Conservation (phyloP, 1,140 invertebrate genomes). For the Polyergus mexicanus region DNA sequence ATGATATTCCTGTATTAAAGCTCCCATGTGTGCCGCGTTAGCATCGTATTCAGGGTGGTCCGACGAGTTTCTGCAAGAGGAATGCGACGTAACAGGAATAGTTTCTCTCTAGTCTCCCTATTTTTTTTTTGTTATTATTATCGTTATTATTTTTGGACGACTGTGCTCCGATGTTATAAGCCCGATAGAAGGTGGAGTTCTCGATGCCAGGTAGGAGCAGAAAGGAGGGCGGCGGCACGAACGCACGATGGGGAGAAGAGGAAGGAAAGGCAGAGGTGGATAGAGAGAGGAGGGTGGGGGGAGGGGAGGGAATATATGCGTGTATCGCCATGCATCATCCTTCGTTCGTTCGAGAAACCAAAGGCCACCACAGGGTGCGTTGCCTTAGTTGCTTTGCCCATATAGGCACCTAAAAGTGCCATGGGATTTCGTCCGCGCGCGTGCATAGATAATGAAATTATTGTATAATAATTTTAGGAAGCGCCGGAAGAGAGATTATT, state of each 20-base stretch:
- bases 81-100: constrained; percentile 86
- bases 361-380: constrained; percentile 85
- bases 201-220: constrained; percentile 70
- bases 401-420: constrained; percentile 69
- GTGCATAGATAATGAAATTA: constrained; percentile 37
- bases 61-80: constrained; percentile 83
- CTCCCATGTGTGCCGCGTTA: constrained; percentile 76
- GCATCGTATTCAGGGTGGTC: constrained; percentile 81
- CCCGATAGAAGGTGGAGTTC: constrained; percentile 79
- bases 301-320: constrained; percentile 72
- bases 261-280: constrained; percentile 69
- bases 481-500: not conserved
- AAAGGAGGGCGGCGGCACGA: constrained; percentile 68
- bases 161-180: constrained; percentile 73
- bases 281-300: constrained; percentile 30
- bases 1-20: constrained; percentile 79
- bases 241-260: constrained; percentile 35
- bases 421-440: not conserved
- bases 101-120: constrained; percentile 79
- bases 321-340: constrained; percentile 86
- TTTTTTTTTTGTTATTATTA: constrained; percentile 83
- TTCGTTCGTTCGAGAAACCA: constrained; percentile 83
- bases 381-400: constrained; percentile 81
- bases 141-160: constrained; percentile 81
- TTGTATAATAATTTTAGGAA: constrained; percentile 52